These are phyloP conservation scores for Selenia dentaria DNA, from an alignment of 2,888 invertebrate genomes.

Conservation along the genomic window DNA sequence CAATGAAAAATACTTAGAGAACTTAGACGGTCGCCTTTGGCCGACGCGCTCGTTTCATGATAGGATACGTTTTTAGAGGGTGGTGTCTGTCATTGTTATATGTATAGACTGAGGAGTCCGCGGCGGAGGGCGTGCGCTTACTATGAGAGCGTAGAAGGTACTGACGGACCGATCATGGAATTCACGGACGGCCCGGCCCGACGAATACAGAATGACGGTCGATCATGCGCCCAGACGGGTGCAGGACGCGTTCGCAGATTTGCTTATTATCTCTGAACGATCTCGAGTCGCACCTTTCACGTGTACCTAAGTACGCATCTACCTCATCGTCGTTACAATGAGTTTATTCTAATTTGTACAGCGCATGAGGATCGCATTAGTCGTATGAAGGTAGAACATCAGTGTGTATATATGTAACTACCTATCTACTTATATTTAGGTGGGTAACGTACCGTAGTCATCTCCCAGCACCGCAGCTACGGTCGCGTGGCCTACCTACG, in stretches of 20 bases:
- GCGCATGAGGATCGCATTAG: no score
- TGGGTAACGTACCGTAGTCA: no score
- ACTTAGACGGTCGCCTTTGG: slow-evolving; percentile 10
- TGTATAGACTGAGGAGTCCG: slow-evolving; percentile 7
- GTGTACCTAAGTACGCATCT: slow-evolving; percentile 6
- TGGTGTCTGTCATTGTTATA: slow-evolving; percentile 56
- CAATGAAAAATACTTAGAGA: slow-evolving; percentile 1
- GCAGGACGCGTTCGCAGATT: slow-evolving; percentile 48
- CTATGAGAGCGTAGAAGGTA: slow-evolving; percentile 54
- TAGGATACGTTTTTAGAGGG: slow-evolving; percentile 44
- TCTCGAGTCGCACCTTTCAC: slow-evolving; percentile 27
- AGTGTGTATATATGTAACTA: no score
- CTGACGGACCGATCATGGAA: slow-evolving; percentile 46
- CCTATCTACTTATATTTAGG: no score
- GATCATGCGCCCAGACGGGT: slow-evolving; percentile 72
- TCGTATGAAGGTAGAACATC: no score
- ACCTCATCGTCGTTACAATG: neutral
- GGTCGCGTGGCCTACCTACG: no score
- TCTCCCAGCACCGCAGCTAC: no score
- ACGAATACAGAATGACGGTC: slow-evolving; percentile 48
- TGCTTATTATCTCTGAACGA: slow-evolving; percentile 56
- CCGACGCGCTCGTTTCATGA: slow-evolving; percentile 42
- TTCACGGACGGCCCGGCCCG: slow-evolving; percentile 46
- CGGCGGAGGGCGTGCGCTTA: slow-evolving; percentile 45
- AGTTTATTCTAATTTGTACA: no score